A percentile compares a stretch with the other conserved stretches of the same genome.
phyloP scores from a whole-genome alignment of 2,888 invertebrate species.

The Siphlonurus alternatus region DNA sequence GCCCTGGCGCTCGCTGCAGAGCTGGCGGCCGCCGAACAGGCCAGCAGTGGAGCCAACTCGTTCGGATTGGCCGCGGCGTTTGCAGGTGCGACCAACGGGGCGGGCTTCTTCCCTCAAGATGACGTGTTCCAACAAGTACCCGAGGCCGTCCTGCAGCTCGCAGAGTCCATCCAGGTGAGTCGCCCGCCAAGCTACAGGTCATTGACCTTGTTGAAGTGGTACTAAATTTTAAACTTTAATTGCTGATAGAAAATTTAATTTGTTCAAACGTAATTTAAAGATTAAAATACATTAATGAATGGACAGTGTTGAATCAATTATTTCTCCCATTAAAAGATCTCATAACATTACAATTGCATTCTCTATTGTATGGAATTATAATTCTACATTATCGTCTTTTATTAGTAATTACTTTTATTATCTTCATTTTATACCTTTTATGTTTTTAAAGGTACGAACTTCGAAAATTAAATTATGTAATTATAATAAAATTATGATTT shows the following conservation, averaged over 20 bases:
- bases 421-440: too few relatives aligned
- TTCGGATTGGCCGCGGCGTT: constrained; percentile 21
- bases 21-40: constrained; percentile 37
- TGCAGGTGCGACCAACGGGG: constrained; percentile 26
- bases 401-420: too few relatives aligned
- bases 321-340: too few relatives aligned
- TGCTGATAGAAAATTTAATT: neutral
- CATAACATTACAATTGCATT: too few relatives aligned
- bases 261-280: neutral
- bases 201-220: constrained; percentile 17
- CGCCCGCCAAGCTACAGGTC: constrained; percentile 15
- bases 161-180: constrained; percentile 28
- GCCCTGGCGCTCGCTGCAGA: constrained; percentile 42
- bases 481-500: too few relatives aligned
- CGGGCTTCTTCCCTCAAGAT: constrained; percentile 36
- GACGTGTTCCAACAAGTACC: constrained; percentile 56
- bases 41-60: constrained; percentile 33
- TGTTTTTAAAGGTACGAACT: too few relatives aligned
- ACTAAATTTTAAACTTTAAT: neutral
- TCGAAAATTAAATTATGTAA: too few relatives aligned
- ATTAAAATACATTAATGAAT: too few relatives aligned
- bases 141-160: constrained; percentile 46
- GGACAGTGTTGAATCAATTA: too few relatives aligned
- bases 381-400: too few relatives aligned
- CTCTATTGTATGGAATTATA: too few relatives aligned